Conservation (phyloP, 2,113 vertebrate genomes). For the Amblyopsis rosae region DNA sequence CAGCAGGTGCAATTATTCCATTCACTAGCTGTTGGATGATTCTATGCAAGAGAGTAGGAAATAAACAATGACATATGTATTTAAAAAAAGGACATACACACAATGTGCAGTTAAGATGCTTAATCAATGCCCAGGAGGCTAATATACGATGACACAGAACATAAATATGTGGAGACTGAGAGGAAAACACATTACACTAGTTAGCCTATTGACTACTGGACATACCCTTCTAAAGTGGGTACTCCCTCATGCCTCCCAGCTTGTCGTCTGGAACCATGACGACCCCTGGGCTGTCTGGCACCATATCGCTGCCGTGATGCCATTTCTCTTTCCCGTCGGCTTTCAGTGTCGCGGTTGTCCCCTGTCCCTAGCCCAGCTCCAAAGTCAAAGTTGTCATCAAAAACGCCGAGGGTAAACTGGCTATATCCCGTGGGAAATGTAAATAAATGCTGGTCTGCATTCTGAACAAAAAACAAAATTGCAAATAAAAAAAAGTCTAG, state of each 20-base stretch:
- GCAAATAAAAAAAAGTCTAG: background rate
- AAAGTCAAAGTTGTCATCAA: slow-evolving; percentile 89
- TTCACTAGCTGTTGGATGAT: slow-evolving; percentile 96
- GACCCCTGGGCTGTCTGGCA: slow-evolving; percentile 86
- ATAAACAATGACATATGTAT: slow-evolving; percentile 1
- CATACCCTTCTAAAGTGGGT: slow-evolving; percentile 91
- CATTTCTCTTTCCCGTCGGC: slow-evolving; percentile 85
- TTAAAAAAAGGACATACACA: background rate
- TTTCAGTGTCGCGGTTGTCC: slow-evolving; percentile 86
- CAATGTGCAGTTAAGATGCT: background rate
- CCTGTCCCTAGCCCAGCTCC: slow-evolving; percentile 78
- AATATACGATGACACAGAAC: background rate
- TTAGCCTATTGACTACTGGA: background rate
- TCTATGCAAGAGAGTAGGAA: slow-evolving; percentile 68
- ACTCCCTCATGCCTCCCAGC: slow-evolving; percentile 89
- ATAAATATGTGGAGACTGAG: background rate
- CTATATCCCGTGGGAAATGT: slow-evolving; percentile 89
- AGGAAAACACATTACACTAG: background rate
- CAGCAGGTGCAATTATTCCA: slow-evolving; percentile 92
- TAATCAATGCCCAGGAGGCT: background rate
- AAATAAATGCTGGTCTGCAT: slow-evolving; percentile 84
- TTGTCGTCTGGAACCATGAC: slow-evolving; percentile 84
- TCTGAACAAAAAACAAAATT: slow-evolving; percentile 66
- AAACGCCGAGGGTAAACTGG: slow-evolving; percentile 90
- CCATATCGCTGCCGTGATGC: slow-evolving; percentile 90